A percentile compares a stretch with the other conserved stretches of the same genome.
Conservation (phyloP, 2,888 invertebrate genomes). For the Amphimallon solstitiale region DNA sequence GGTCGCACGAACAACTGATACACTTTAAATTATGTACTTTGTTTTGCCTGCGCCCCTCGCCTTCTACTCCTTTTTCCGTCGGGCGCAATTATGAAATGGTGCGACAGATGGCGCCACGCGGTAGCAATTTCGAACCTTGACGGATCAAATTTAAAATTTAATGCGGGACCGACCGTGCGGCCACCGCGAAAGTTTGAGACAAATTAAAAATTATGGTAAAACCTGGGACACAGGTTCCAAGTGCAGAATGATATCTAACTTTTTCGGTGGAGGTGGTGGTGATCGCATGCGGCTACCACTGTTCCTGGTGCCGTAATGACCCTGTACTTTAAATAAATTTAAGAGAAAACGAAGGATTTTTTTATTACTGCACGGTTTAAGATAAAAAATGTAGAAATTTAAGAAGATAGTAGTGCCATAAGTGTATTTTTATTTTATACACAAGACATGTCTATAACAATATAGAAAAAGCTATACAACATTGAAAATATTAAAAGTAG, state of each 20-base stretch:
- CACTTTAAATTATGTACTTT: slow-evolving; percentile 6
- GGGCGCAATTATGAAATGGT: not conserved
- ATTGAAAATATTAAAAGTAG: too few species aligned
- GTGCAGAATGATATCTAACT: not conserved
- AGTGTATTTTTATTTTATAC: too few species aligned
- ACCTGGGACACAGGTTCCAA: not conserved
- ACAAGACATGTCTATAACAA: too few species aligned
- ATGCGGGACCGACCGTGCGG: not conserved
- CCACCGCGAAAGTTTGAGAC: not conserved
- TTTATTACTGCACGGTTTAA: too few species aligned
- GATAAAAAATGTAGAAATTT: too few species aligned
- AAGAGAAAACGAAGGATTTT: not conserved
- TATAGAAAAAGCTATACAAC: too few species aligned
- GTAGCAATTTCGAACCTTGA: not conserved
- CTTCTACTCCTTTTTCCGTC: too few species aligned
- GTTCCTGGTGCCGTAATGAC: not conserved
- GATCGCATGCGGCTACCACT: too few species aligned
- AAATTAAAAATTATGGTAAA: slow-evolving; percentile 14
- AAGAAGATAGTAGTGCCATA: too few species aligned
- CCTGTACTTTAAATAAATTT: not conserved
- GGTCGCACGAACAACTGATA: not conserved
- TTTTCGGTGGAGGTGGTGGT: not conserved
- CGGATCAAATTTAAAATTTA: slow-evolving; percentile 5
- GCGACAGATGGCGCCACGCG: not conserved
- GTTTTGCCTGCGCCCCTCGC: not conserved